Evolutionary conservation across 2,888 invertebrate species (phyloP).

Genomic region (Crepidodera aurea): DNA sequence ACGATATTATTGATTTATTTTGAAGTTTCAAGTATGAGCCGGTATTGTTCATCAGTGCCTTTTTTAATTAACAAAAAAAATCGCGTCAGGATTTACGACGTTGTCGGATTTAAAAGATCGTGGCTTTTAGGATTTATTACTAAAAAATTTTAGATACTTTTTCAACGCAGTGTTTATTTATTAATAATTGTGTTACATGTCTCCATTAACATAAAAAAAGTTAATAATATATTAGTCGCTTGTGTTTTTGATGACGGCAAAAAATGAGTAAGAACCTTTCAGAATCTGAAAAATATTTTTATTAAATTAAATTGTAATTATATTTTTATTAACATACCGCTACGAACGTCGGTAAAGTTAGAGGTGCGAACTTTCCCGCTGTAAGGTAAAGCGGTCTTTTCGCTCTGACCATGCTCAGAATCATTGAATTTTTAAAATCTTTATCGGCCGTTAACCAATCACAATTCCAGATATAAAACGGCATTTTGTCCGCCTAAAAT

Average conservation of each 20-base stretch:
- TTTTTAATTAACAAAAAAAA: too few relatives aligned
- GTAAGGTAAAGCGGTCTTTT: constrained; percentile 53
- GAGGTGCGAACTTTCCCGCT: constrained; percentile 55
- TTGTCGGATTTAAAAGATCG: too few relatives aligned
- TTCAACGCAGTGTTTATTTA: too few relatives aligned
- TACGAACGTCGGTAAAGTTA: constrained; percentile 55
- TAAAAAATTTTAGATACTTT: too few relatives aligned
- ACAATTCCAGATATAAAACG: constrained; percentile 52
- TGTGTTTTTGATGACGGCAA: constrained; percentile 46
- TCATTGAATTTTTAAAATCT: constrained; percentile 51
- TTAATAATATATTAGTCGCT: constrained; percentile 18
- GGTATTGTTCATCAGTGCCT: too few relatives aligned
- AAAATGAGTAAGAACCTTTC: constrained; percentile 48
- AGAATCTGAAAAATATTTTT: constrained; percentile 42
- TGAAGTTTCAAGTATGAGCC: too few relatives aligned
- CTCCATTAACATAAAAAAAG: too few relatives aligned
- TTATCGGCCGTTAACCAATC: constrained; percentile 51
- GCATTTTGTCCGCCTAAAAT: constrained; percentile 52
- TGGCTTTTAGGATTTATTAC: too few relatives aligned
- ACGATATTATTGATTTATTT: too few relatives aligned
- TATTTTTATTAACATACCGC: constrained; percentile 45
- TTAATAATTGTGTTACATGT: too few relatives aligned
- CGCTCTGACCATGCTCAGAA: constrained; percentile 55
- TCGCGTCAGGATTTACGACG: too few relatives aligned
- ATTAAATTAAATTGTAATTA: not conserved